Conservation (phyloP, 2,797 vertebrate genomes). For the Lycodopsis pacificus region DNA sequence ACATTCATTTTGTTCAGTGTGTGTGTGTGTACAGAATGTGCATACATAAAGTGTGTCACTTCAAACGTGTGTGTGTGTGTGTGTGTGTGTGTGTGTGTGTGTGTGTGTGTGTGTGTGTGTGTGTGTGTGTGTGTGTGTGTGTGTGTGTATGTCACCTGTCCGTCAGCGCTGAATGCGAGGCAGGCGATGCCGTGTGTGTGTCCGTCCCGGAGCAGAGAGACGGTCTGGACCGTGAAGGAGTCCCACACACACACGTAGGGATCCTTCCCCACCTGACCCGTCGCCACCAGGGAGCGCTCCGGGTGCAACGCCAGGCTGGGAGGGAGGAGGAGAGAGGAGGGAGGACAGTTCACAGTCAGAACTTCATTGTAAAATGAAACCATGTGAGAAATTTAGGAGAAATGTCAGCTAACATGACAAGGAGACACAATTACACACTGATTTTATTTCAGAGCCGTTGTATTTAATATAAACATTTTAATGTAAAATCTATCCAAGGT, state of each 20-base stretch:
- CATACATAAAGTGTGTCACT: neutral
- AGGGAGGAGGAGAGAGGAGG: neutral
- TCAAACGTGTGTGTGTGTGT: neutral
- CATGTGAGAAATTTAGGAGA: neutral
- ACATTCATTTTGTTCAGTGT: neutral
- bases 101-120: constrained; percentile 5
- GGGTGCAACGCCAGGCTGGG: constrained; percentile 94
- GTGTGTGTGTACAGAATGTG: constrained; percentile 1
- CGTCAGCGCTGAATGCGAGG: constrained; percentile 92
- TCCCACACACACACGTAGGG: constrained; percentile 97
- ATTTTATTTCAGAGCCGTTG: neutral
- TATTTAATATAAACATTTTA: too few species aligned
- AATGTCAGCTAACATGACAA: too few species aligned
- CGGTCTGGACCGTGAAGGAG: constrained; percentile 88
- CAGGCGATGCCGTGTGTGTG: constrained; percentile 98
- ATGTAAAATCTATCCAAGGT: too few species aligned
- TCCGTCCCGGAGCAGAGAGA: constrained; percentile 93
- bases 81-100: constrained; percentile 26
- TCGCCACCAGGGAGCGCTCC: constrained; percentile 93
- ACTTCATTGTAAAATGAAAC: neutral
- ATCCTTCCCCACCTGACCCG: constrained; percentile 96
- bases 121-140: constrained; percentile 16
- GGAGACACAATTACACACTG: neutral
- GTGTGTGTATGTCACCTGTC: constrained; percentile 86
- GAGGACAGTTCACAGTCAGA: neutral